Evolutionary conservation across 2,797 vertebrate genomes (phyloP), one percentile per base, ranked within the genome.

Genomic region (Anabas testudineus): DNA sequence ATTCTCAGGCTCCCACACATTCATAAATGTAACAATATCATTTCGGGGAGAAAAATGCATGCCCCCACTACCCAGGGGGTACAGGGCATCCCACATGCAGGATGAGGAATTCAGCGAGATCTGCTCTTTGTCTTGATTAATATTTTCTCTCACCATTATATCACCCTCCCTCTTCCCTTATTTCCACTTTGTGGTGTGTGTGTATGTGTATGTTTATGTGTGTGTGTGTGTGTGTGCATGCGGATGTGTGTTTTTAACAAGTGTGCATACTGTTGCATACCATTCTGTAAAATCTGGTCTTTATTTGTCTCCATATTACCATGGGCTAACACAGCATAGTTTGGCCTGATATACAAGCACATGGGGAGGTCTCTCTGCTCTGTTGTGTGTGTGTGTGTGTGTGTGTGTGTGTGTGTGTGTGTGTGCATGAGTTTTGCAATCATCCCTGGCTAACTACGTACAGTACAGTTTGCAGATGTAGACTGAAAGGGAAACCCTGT

Each of bases 401-500:
- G 19, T 64, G 51, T 63, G 47, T 47, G 32, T 56, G 48, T 51
- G 24, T 67, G 56, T 39, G 41, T 2, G 21, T 46, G 28, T 18
- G 10, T 45, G 13, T 26, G 51, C 24, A 67, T 32, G 56, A 28
- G 45, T 69, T 74, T 71, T 81, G 83, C 63, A 81, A 57, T 85
- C 65, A 57, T 71, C 47, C 64, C 61, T 72, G 67, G 42, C 43
- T 79, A 60, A 69, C 77, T 68, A 10, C 71, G 4, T 15, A 39
- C 28, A 30, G 73, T 70, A 70, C 68, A 78, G 74, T 78, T 78
- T 80, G 81, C 84, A 85, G 82, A 84, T 87, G 78, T 63, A 77
- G 82, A 87, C 84, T 49, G 47, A 73, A 83, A 87, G 88, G 89
- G 89, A 90, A 91, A 72, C 86, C 90, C 89, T 90, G 88, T 91